Percentiles rank a stretch among this genome's conserved stretches.
Evolutionary conservation across 2,888 invertebrate species (phyloP).

Genomic region (Drosophila picticornis): DNA sequence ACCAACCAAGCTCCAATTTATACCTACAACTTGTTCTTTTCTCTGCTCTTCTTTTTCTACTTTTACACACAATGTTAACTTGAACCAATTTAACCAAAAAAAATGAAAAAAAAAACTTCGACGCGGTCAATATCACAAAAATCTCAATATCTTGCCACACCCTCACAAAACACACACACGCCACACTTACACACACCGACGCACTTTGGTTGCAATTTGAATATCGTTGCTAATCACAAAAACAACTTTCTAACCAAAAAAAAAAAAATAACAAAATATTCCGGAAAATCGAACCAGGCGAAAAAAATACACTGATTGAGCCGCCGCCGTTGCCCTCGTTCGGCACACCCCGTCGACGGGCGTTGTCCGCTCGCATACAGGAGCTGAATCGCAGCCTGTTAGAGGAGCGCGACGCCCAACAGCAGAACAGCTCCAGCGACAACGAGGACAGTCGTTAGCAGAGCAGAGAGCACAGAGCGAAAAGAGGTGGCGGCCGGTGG

Average conservation of each 20-base stretch:
- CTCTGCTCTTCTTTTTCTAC: conserved; percentile 82
- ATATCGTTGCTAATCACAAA: conserved; percentile 54
- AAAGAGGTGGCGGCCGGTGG: conserved; percentile 5
- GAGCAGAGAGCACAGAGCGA: not conserved
- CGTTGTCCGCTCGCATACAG: conserved; percentile 85
- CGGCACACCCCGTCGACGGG: conserved; percentile 85
- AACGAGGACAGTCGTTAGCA: conserved; percentile 84
- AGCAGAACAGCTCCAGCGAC: conserved; percentile 84
- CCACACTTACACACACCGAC: conserved; percentile 7
- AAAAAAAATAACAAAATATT: not conserved
- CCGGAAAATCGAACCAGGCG: conserved; percentile 86
- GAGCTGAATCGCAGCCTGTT: conserved; percentile 85
- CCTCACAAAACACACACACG: conserved; percentile 21
- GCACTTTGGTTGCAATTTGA: conserved; percentile 45
- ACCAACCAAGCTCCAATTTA: conserved; percentile 53
- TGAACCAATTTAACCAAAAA: conserved; percentile 18
- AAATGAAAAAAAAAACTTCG: conserved; percentile 8
- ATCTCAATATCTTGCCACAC: conserved; percentile 18
- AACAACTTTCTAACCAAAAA: conserved; percentile 44
- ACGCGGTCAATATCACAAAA: conserved; percentile 28
- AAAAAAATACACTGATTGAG: conserved; percentile 92
- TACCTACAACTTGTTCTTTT: conserved; percentile 79
- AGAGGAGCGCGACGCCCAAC: conserved; percentile 84
- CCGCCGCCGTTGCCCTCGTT: conserved; percentile 87
- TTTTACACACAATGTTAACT: conserved; percentile 50